Base-by-base conservation (phyloP, 2,113 vertebrate species). In the Prinia subflava region DNA sequence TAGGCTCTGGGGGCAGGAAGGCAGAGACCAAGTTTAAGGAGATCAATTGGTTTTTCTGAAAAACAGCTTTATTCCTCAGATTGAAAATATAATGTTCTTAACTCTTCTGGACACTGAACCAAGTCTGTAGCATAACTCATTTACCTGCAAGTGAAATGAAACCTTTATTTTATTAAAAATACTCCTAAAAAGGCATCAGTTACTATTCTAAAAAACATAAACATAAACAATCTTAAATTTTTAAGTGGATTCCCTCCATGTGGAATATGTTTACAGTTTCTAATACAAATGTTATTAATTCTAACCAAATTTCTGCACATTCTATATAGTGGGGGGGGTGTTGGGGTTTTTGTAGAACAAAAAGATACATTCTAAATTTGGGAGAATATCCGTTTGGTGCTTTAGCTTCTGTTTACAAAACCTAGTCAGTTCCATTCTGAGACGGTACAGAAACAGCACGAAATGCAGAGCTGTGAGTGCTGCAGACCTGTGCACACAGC, bases 61-160 rank as follows among this genome's bases (percentile, higher is more conserved):
- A 95, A 90, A 70, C 15, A 78, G 35, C 52, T 96, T 50, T 94
- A 77, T 82, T 92, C 83, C 71, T 93, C 60, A 7, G 17, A 88
- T 8, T 64, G 31, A 65, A 91, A 62, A 94, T 17, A 41, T 1
- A 63, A 63, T 39, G 63, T 50, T 92, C 55, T 92, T 80, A 94
- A 62, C 67, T 92, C 64, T 85, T 90, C 64, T 71, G 86, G 89
- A 90, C 67, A 93, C 55, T 94, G 76, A 91, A 52, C 28, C 79
- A 83, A 90, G 49, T 44, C 74, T 93, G 80, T 69, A 78, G 89
- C 84, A 71, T 64, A 79, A 73, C 46, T 91, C 55, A 86, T 87
- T 89, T 87, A 86, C 80, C 90, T 94, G 84, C 56, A 96, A 92
- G 68, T 31, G 86, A 86, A 96, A 90, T 7, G 57, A 92, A 95